Percentiles rank a stretch among this genome's conserved stretches.
These are phyloP conservation scores for Agapostemon virescens DNA, from an alignment of 2,888 invertebrate genomes.

Conservation along the genomic window DNA sequence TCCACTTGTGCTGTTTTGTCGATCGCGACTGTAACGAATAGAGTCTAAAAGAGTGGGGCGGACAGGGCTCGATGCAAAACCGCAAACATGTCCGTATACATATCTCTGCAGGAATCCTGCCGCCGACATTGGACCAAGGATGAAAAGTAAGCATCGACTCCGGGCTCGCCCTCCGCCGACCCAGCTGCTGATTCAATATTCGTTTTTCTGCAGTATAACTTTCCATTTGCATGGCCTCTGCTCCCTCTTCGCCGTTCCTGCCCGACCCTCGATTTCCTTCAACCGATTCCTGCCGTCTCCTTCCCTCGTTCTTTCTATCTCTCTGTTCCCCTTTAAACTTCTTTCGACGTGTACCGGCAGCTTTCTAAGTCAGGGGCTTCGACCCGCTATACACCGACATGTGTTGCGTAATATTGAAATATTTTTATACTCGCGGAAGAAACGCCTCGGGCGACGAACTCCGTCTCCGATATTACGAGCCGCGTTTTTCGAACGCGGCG, in stretches of 20 bases:
- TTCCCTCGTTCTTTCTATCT: conserved; percentile 35
- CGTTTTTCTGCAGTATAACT: conserved; percentile 79
- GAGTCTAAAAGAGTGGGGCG: conserved; percentile 43
- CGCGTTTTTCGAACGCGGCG: conserved; percentile 15
- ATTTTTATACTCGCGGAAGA: conserved; percentile 67
- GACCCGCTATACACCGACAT: conserved; percentile 67
- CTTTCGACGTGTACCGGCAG: conserved; percentile 39
- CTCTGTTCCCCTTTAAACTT: conserved; percentile 26
- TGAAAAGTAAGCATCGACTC: conserved; percentile 75
- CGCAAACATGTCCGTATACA: conserved; percentile 60
- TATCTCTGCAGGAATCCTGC: conserved; percentile 60
- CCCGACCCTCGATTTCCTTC: conserved; percentile 30
- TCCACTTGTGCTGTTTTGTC: conserved; percentile 40
- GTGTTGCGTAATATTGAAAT: conserved; percentile 72
- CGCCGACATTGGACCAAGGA: conserved; percentile 65
- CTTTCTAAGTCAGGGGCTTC: conserved; percentile 47
- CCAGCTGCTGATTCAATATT: conserved; percentile 79
- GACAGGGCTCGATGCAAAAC: conserved; percentile 53
- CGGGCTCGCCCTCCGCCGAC: conserved; percentile 61
- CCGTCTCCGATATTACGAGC: conserved; percentile 42
- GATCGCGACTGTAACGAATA: conserved; percentile 48
- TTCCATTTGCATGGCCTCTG: conserved; percentile 76
- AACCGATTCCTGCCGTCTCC: conserved; percentile 14
- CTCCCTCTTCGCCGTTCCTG: conserved; percentile 25
- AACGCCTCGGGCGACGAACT: conserved; percentile 40